Conservation (phyloP, 2,888 invertebrate genomes). For the Disparrhopalites patrizii region DNA sequence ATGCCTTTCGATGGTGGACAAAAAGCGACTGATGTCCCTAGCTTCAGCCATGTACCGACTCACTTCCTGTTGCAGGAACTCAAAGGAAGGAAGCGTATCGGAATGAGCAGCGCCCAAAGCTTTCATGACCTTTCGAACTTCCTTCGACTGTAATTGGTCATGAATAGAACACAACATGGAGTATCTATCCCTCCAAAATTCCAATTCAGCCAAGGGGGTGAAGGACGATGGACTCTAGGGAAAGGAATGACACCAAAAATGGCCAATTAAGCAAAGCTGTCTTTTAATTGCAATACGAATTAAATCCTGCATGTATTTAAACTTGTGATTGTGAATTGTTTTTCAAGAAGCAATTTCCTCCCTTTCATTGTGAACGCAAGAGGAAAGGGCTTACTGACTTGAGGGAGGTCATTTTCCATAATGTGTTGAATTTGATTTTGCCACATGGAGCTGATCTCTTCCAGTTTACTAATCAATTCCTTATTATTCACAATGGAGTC, state of each 20-base stretch:
- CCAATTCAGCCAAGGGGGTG: constrained; percentile 78
- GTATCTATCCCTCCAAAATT: constrained; percentile 79
- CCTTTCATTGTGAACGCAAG: neutral
- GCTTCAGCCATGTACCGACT: constrained; percentile 66
- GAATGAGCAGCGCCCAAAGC: constrained; percentile 60
- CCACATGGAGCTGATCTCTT: constrained; percentile 63
- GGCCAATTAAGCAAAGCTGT: neutral
- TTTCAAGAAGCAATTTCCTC: neutral
- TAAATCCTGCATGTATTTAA: neutral
- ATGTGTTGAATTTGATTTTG: constrained; percentile 62
- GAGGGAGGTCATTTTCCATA: constrained; percentile 50
- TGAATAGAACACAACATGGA: constrained; percentile 70
- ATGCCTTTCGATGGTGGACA: constrained; percentile 69
- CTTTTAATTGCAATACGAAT: neutral
- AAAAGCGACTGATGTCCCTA: constrained; percentile 72
- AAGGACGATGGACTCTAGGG: constrained; percentile 61
- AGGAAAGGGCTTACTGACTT: constrained; percentile 35
- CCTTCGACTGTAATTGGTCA: constrained; percentile 74
- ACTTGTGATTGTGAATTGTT: neutral
- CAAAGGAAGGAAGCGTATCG: constrained; percentile 59
- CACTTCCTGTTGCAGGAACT: constrained; percentile 60
- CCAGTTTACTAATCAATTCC: constrained; percentile 57
- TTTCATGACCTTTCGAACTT: constrained; percentile 61
- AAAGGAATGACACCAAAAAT: neutral
- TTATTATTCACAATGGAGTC: constrained; percentile 55